Conservation (phyloP, 1,140 invertebrate species). For the Drosophila watanabei region DNA sequence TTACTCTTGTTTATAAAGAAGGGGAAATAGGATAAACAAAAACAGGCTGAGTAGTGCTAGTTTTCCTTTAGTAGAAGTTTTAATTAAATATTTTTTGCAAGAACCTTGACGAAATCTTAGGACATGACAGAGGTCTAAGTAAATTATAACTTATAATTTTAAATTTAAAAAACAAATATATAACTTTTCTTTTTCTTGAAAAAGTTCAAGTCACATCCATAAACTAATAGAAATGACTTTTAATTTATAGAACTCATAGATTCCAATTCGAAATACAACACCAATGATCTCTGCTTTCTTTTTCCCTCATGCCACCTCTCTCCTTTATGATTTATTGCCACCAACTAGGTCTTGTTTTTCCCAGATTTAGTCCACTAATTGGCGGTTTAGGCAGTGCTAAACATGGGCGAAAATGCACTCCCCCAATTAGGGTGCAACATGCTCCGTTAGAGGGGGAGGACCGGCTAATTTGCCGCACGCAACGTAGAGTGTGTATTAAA, state of each 20-base stretch:
- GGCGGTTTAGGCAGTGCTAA: constrained; percentile 47
- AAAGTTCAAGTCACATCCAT: too few relatives aligned
- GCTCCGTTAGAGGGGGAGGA: constrained; percentile 52
- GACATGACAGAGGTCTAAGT: background rate
- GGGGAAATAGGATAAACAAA: background rate
- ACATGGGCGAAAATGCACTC: constrained; percentile 54
- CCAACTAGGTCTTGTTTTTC: constrained; percentile 3
- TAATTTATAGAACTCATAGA: background rate
- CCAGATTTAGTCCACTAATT: constrained; percentile 46
- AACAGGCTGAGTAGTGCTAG: background rate
- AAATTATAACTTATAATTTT: too few relatives aligned
- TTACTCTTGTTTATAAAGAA: constrained; percentile 14
- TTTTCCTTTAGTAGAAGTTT: background rate
- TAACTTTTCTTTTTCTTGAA: too few relatives aligned
- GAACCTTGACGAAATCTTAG: background rate
- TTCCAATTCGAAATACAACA: background rate
- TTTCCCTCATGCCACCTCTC: too few relatives aligned
- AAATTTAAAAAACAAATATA: too few relatives aligned
- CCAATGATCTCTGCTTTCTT: background rate
- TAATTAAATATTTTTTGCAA: too few relatives aligned
- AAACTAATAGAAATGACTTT: background rate
- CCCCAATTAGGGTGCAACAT: constrained; percentile 20
- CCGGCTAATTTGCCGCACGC: constrained; percentile 75
- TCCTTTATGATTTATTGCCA: background rate
- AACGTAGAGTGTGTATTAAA: constrained; percentile 58